A percentile compares a stretch with the other conserved stretches of the same genome.
phyloP scores from a whole-genome alignment of 1,140 invertebrate genomes.

The Penaeus vannamei region DNA sequence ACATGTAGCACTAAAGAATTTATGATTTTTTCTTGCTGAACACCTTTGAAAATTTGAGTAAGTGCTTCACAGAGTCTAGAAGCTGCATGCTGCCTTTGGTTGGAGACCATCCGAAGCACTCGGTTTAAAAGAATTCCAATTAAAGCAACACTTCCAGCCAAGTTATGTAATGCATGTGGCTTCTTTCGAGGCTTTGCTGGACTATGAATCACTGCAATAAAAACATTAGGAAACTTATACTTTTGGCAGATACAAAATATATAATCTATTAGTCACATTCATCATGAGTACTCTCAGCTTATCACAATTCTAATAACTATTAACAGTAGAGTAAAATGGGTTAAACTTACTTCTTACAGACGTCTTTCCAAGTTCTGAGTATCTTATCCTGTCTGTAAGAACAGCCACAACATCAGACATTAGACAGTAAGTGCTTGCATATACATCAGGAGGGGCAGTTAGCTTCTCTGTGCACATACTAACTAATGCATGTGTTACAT shows the following conservation, averaged over 20 bases:
- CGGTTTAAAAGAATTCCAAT: conserved; percentile 27
- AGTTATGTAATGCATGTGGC: conserved; percentile 51
- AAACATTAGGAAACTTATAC: background rate
- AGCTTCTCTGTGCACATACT: conserved; percentile 17
- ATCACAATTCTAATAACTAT: no score
- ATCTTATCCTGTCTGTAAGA: conserved; percentile 42
- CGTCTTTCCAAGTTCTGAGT: conserved; percentile 47
- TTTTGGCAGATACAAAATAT: no score
- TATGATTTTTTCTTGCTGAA: conserved; percentile 32
- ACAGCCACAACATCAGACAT: conserved; percentile 37
- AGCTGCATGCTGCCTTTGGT: conserved; percentile 33
- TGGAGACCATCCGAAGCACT: conserved; percentile 45
- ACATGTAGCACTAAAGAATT: conserved; percentile 10
- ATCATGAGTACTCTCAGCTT: no score
- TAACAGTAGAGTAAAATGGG: background rate
- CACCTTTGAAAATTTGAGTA: conserved; percentile 33
- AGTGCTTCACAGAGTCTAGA: conserved; percentile 36
- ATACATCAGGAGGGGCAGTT: conserved; percentile 40
- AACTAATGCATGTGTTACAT: conserved; percentile 41
- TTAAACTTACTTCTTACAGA: conserved; percentile 43
- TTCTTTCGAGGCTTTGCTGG: conserved; percentile 60
- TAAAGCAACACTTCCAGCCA: conserved; percentile 43
- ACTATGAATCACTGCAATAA: conserved; percentile 52
- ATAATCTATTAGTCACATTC: no score
- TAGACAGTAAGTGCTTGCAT: conserved; percentile 13